A percentile compares a stretch with the other conserved stretches of the same genome.
phyloP scores from a whole-genome alignment of 1,140 invertebrate species.

The Dysdera silvatica region DNA sequence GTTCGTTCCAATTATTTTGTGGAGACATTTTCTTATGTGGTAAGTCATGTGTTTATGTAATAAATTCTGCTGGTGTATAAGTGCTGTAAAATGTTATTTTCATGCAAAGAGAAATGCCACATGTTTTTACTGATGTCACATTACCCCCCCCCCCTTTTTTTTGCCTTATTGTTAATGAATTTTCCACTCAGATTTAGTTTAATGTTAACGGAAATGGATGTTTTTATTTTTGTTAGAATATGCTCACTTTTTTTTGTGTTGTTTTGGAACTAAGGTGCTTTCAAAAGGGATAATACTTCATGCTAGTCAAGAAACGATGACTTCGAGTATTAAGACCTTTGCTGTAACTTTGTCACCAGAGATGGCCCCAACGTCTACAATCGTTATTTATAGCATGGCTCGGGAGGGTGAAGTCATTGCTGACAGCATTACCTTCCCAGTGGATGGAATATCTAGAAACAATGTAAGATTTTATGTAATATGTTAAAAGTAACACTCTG shows the following conservation, averaged over 20 bases:
- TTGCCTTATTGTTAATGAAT: too few relatives aligned
- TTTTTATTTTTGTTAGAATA: too few relatives aligned
- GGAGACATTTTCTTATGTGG: slow-evolving; percentile 77
- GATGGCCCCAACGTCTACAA: slow-evolving; percentile 86
- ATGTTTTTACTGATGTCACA: too few relatives aligned
- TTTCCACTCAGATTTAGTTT: too few relatives aligned
- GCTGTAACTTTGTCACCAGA: slow-evolving; percentile 79
- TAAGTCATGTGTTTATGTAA: slow-evolving; percentile 10
- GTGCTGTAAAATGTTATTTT: too few relatives aligned
- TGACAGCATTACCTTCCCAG: slow-evolving; percentile 87
- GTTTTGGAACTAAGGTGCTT: too few relatives aligned
- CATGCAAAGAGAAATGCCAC: too few relatives aligned
- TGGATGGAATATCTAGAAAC: slow-evolving; percentile 86
- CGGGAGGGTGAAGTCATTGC: slow-evolving; percentile 74
- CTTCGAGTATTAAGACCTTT: slow-evolving; percentile 63
- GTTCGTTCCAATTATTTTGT: slow-evolving; percentile 84
- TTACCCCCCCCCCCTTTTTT: too few relatives aligned
- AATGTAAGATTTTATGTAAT: slow-evolving; percentile 50
- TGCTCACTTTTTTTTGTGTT: too few relatives aligned
- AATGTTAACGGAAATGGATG: too few relatives aligned
- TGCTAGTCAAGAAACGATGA: slow-evolving; percentile 41
- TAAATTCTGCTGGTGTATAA: neutral
- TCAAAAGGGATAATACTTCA: slow-evolving; percentile 62
- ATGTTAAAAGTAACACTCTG: too few relatives aligned
- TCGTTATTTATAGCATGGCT: slow-evolving; percentile 78